Percentiles rank a stretch among this genome's conserved stretches.
phyloP scores from a whole-genome alignment of 2,797 vertebrate genomes.

The Echiichthys vipera region DNA sequence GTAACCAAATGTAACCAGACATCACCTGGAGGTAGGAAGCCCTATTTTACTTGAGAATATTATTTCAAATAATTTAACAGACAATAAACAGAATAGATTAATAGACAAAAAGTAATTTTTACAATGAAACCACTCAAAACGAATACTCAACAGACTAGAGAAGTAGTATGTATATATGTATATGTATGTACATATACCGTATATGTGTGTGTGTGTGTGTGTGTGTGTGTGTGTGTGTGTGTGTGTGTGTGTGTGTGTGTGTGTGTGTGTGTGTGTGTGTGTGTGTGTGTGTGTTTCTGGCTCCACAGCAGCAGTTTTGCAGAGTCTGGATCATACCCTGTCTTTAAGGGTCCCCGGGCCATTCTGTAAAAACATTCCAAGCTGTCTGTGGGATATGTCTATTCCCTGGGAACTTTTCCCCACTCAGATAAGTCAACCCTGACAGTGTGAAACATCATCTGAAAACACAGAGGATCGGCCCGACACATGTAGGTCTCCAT shows the following conservation, averaged over 20 bases:
- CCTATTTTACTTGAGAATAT: background rate
- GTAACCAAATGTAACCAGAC: conserved; percentile 8
- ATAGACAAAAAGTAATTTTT: background rate
- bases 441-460: conserved; percentile 80
- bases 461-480: conserved; percentile 64
- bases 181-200: background rate
- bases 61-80: background rate
- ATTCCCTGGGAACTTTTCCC: conserved; percentile 70
- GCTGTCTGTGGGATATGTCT: conserved; percentile 69
- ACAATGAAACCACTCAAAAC: background rate
- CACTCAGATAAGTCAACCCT: conserved; percentile 78
- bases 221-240: too few relatives aligned
- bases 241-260: too few relatives aligned
- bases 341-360: conserved; percentile 57
- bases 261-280: too few relatives aligned
- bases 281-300: background rate
- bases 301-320: conserved; percentile 36
- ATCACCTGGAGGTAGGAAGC: conserved; percentile 30
- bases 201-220: too few relatives aligned
- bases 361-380: conserved; percentile 79
- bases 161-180: background rate
- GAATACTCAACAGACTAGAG: background rate
- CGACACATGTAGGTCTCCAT: conserved; percentile 77
- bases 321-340: conserved; percentile 37
- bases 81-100: background rate